Conservation (phyloP, 2,888 invertebrate species). For the Tridacna gigas region DNA sequence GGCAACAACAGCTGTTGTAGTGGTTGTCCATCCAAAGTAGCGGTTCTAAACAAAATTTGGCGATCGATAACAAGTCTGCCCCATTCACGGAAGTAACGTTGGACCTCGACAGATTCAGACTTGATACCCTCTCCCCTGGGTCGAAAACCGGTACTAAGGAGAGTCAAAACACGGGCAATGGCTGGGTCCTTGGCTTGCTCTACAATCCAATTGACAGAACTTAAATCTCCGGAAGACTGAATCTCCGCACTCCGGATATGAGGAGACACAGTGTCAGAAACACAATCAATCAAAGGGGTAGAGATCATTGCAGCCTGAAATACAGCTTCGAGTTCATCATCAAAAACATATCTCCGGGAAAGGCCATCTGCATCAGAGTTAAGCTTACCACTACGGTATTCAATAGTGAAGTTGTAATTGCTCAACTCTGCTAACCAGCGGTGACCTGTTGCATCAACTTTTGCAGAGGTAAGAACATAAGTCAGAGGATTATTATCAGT, state of each 20-base stretch:
- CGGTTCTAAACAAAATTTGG: not conserved
- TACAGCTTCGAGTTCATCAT: not conserved
- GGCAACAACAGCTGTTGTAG: not conserved
- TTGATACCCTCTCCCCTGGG: not conserved
- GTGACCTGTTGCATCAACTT: not conserved
- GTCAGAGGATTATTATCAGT: not conserved
- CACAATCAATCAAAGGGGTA: no score
- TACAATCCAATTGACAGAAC: not conserved
- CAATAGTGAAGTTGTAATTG: not conserved
- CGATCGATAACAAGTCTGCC: not conserved
- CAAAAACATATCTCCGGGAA: not conserved
- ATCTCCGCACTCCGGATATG: not conserved
- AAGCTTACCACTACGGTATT: not conserved
- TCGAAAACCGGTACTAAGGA: conserved; percentile 2
- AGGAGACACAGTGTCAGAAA: not conserved
- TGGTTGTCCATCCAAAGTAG: not conserved
- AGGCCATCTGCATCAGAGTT: not conserved
- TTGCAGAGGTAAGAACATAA: not conserved
- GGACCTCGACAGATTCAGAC: no score
- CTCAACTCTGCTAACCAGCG: not conserved
- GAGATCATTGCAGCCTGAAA: not conserved
- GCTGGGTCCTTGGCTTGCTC: not conserved
- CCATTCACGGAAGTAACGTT: conserved; percentile 1
- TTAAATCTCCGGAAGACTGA: not conserved
- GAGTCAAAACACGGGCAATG: not conserved